Conservation (phyloP, 2,113 vertebrate genomes). For the Oplegnathus fasciatus region DNA sequence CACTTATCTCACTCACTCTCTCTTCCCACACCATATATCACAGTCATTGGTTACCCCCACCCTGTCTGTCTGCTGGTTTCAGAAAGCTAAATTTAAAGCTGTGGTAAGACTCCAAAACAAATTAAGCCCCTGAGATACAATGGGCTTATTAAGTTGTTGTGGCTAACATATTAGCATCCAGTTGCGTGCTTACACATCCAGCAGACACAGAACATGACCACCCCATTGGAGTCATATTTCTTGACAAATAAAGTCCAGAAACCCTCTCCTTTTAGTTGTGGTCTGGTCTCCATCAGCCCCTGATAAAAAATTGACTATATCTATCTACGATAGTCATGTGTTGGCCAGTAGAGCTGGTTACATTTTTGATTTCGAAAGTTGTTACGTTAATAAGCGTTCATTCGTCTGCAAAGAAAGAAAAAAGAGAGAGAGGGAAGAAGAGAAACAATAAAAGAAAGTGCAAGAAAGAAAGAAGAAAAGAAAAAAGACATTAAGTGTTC, state of each 20-base stretch:
- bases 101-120: not conserved
- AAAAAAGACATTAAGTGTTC: not conserved
- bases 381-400: not conserved
- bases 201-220: not conserved
- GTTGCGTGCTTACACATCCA: not conserved
- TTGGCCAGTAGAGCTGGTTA: not conserved
- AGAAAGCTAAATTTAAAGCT: constrained; percentile 13
- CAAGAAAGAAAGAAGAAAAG: not conserved
- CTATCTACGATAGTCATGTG: not conserved
- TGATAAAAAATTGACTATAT: not conserved
- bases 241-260: not conserved
- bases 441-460: not conserved
- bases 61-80: constrained; percentile 1
- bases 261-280: not conserved
- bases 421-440: not conserved
- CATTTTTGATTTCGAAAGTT: not conserved
- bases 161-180: not conserved
- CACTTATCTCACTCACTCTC: constrained; percentile 41
- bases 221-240: not conserved
- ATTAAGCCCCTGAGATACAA: not conserved
- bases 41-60: not conserved
- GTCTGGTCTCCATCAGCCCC: not conserved
- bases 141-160: not conserved
- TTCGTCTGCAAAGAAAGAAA: not conserved
- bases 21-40: constrained; percentile 37